A percentile compares a stretch with the other conserved stretches of the same genome.
These are phyloP conservation scores for Notocelia uddmanniana DNA, from an alignment of 2,888 invertebrate species.

Conservation along the genomic window DNA sequence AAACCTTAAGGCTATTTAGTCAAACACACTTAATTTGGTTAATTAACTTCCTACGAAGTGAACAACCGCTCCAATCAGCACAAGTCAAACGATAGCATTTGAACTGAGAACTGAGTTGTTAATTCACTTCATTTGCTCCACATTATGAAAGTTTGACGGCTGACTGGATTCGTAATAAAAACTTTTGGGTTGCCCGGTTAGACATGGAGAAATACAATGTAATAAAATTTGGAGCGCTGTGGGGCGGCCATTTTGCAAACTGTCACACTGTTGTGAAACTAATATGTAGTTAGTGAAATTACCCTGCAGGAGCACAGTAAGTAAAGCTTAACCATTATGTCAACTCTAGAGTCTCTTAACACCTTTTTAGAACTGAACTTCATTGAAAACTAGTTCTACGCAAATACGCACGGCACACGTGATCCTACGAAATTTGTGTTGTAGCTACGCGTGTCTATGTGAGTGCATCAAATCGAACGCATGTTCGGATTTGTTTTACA, in stretches of 20 bases:
- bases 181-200: constrained; percentile 56
- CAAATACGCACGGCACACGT: no score
- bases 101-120: constrained; percentile 42
- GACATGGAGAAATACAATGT: constrained; percentile 54
- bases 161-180: constrained; percentile 57
- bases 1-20: not conserved
- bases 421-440: no score
- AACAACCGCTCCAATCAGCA: constrained; percentile 28
- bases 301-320: not conserved
- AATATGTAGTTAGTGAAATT: constrained; percentile 1
- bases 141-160: constrained; percentile 58
- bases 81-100: constrained; percentile 36
- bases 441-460: no score
- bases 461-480: no score
- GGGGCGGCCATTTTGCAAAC: constrained; percentile 21
- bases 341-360: no score
- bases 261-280: constrained; percentile 23
- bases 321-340: no score
- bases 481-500: no score
- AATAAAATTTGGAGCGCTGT: constrained; percentile 32
- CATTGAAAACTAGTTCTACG: no score
- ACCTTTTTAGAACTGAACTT: no score
- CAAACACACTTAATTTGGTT: constrained; percentile 24
- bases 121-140: constrained; percentile 56
- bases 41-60: constrained; percentile 25